Conservation (phyloP, 1,140 invertebrate genomes). For the Hypsibius dujardini region DNA sequence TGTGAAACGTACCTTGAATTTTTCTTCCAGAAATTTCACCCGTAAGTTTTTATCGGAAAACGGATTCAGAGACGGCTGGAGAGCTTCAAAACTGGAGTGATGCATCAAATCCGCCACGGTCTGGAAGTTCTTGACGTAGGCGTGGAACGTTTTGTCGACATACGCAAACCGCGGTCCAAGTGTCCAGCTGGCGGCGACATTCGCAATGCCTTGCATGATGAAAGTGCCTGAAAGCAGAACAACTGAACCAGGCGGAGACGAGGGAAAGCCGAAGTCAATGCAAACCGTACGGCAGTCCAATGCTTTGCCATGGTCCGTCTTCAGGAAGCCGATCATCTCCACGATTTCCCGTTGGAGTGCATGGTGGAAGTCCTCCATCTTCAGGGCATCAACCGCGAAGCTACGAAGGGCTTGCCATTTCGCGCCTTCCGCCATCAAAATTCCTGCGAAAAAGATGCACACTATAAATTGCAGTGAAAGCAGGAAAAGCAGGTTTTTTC, state of each 20-base stretch:
- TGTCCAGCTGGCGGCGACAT: neutral
- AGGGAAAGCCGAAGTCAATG: neutral
- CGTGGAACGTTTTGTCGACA: neutral
- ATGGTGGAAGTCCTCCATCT: neutral
- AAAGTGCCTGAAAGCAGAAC: constrained; percentile 1
- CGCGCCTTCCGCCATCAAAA: neutral
- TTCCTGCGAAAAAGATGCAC: neutral
- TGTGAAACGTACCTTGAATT: neutral
- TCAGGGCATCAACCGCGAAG: neutral
- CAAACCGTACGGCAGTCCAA: neutral
- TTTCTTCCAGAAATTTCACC: neutral
- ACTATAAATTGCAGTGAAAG: too few species aligned
- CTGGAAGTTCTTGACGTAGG: neutral
- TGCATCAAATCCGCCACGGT: neutral
- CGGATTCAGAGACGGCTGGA: neutral
- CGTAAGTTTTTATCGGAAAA: neutral
- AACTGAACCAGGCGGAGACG: too few species aligned
- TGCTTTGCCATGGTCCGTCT: neutral
- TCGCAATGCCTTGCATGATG: neutral
- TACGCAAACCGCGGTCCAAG: neutral
- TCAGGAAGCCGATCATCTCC: neutral
- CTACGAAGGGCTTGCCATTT: neutral
- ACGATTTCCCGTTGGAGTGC: neutral
- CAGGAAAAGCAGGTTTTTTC: too few species aligned
- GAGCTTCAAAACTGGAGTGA: neutral